Evolutionary conservation across 2,888 invertebrate species (phyloP).

Genomic region (Anthrax anthrax): DNA sequence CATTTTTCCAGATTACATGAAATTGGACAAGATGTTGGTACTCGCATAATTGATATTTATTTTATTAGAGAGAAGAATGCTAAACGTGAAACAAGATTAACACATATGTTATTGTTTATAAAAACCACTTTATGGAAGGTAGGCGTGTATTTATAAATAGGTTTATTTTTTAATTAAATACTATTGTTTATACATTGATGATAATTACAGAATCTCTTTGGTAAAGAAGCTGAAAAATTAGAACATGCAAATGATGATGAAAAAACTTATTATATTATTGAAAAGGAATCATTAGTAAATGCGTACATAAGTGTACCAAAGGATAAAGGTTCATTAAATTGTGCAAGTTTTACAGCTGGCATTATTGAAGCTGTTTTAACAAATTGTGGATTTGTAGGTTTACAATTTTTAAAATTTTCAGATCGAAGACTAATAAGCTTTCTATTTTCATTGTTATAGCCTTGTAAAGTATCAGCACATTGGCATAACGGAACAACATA

Average conservation of each 20-base stretch:
- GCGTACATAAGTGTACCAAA: conserved; percentile 95
- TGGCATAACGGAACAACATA: conserved; percentile 99
- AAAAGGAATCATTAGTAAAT: conserved; percentile 94
- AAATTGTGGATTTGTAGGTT: conserved; percentile 89
- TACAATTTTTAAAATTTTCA: conserved; percentile 29
- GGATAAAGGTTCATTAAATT: conserved; percentile 93
- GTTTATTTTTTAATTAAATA: not conserved
- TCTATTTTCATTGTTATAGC: conserved; percentile 44
- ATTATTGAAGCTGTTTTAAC: conserved; percentile 93
- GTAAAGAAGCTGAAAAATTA: conserved; percentile 94
- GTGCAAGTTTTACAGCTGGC: conserved; percentile 96
- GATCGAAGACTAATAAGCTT: not conserved
- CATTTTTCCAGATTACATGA: conserved; percentile 62
- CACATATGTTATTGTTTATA: conserved; percentile 89
- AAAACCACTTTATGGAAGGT: conserved; percentile 97
- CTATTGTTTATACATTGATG: not conserved
- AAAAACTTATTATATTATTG: conserved; percentile 94
- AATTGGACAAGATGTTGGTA: conserved; percentile 89
- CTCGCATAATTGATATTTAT: conserved; percentile 82
- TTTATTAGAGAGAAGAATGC: conserved; percentile 86
- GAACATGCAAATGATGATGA: conserved; percentile 99
- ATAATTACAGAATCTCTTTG: conserved; percentile 68
- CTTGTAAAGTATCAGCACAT: conserved; percentile 94
- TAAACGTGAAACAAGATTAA: conserved; percentile 86
- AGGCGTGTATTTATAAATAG: not conserved